Evolutionary conservation across 2,797 vertebrate species (phyloP), one percentile per base, ranked within the genome.

Genomic region (Lophotriccus pileatus): DNA sequence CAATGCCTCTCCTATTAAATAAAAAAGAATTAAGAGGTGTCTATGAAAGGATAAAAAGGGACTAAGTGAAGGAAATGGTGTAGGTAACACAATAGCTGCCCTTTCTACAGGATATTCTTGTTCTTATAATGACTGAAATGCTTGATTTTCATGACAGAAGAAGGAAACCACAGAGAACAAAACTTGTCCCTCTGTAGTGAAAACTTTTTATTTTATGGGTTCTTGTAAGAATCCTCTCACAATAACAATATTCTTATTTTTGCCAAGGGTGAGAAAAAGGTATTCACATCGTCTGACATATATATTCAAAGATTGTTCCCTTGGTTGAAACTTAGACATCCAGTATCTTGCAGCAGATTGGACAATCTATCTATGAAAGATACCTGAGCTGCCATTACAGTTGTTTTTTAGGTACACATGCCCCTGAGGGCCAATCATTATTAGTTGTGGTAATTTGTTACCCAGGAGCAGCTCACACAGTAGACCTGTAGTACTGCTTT

Each of bases 241-340:
- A 25, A 3, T 59, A 92, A 50, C 13, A 73, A 6, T 58, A 22
- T 74, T 73, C 15, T 21, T 55, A 7, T 44, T 89, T 84, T 93
- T 87, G 49, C 62, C 12, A 56, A 79, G 21, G 16, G 4, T 72
- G 41, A 68, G 62, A 25, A 68, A 56, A 75, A 89, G 4, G 4
- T 63, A 34, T 82, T 76, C 17, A 2, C 8, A 13, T 59, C 5
- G 52, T 36, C 18, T 0, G 0, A 10, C 17, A 14, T 41, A 28
- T 2, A 4, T 30, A 28, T 72, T 70, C 9, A 18, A 43, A 66
- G 8, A 12, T 13, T 59, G 19, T 74, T 74, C 24, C 14, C 44
- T 77, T 68, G 59, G 30, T 77, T 21, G 46, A 74, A 90, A 41
- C 10, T 59, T 67, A 67, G 47, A 13, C 21, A n/a, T 75, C 63